These are phyloP conservation scores for Mesorhabditis sp. DNA, from an alignment of 2,888 invertebrate genomes.

Conservation along the genomic window DNA sequence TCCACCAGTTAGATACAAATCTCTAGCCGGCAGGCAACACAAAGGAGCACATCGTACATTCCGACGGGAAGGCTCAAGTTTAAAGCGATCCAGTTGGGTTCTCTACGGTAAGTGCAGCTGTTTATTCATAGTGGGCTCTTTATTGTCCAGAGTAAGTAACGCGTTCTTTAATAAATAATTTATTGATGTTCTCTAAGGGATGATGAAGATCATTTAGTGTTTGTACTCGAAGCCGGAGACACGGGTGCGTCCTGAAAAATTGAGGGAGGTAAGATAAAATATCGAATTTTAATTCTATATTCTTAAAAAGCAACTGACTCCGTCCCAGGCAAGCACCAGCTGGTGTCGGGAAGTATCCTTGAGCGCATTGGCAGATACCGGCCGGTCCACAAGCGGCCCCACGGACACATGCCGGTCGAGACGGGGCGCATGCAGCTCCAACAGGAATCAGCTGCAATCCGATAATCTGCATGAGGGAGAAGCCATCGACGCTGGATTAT, in stretches of 20 bases:
- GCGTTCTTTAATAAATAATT: neutral
- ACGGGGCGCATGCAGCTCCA: conserved; percentile 20
- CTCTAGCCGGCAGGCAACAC: too few relatives aligned
- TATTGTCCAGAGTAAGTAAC: too few relatives aligned
- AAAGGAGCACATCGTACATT: too few relatives aligned
- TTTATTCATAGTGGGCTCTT: too few relatives aligned
- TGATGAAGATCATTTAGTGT: neutral
- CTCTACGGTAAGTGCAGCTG: too few relatives aligned
- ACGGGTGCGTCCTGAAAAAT: conserved; percentile 2
- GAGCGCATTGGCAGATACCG: conserved; percentile 40
- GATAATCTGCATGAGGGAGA: neutral
- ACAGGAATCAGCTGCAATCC: conserved; percentile 10
- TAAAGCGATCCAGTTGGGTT: too few relatives aligned
- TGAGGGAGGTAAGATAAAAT: neutral
- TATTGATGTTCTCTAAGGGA: neutral
- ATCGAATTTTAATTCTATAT: too few relatives aligned
- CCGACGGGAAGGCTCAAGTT: too few relatives aligned
- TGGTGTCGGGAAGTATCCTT: conserved; percentile 29
- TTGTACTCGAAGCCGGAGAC: neutral
- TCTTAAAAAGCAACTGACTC: conserved; percentile 16
- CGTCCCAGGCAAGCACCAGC: conserved; percentile 40
- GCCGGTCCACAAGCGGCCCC: conserved; percentile 41
- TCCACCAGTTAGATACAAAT: too few relatives aligned
- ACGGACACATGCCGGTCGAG: conserved; percentile 30
- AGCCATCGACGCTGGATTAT: too few relatives aligned